Percentiles rank a stretch among this genome's conserved stretches.
phyloP scores from a whole-genome alignment of 2,113 vertebrate genomes.

The Gymnogyps californianus region DNA sequence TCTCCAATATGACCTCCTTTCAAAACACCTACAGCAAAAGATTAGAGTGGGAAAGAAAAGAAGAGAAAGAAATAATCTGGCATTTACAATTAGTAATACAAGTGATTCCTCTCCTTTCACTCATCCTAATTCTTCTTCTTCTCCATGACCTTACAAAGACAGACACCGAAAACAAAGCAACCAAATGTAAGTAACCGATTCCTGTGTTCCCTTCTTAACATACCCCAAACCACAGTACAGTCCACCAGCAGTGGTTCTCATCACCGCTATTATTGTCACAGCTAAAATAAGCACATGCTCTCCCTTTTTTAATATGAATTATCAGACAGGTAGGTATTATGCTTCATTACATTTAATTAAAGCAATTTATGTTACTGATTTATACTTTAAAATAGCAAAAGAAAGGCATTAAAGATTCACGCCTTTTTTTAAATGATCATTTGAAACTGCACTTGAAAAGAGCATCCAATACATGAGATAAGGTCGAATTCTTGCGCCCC shows the following conservation, averaged over 20 bases:
- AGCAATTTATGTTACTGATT: neutral
- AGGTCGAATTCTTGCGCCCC: constrained; percentile 4
- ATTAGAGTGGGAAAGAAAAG: neutral
- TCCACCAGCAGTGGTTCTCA: neutral
- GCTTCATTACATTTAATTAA: neutral
- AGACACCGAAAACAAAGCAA: neutral
- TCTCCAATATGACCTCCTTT: neutral
- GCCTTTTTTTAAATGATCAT: neutral
- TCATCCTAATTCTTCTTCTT: neutral
- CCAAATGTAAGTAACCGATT: neutral
- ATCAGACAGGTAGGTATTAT: neutral
- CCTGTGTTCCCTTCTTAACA: neutral
- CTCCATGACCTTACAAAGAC: neutral
- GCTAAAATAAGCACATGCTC: neutral
- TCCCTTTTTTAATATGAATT: neutral
- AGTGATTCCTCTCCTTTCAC: neutral
- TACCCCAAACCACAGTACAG: neutral
- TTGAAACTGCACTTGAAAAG: neutral
- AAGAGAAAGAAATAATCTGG: neutral
- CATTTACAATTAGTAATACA: neutral
- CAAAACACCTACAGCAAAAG: neutral
- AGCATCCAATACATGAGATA: fast-evolving
- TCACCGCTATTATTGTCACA: neutral
- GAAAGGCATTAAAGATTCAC: neutral
- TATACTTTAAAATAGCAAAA: neutral